Evolutionary conservation across 92 coral and sea anemone species (phyloP), one percentile per base, ranked within the genome.

Genomic region (Pocillopora meandrina): DNA sequence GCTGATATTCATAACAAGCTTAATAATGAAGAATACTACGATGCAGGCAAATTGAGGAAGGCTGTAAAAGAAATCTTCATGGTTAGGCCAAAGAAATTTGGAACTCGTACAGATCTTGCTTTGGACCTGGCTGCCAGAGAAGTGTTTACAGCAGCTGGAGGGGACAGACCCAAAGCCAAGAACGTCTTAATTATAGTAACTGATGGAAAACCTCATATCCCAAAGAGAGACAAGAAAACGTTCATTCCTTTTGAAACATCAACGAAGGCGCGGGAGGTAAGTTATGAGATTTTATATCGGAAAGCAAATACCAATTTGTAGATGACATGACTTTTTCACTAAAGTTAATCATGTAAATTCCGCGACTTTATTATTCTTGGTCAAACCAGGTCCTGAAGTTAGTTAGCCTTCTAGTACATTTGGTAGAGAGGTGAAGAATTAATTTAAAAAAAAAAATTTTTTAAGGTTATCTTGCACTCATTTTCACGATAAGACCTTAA

Each of bases 81-180:
- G 4, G 2, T 9, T 31, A 9, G 0, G 9, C 60, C 76, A 72
- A 6, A 72, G 4, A 47, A 10, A 18, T 9, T 9, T 14, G 59
- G 60, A 8, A 47, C 76, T 49, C 76, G 76, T 18, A n/a, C 59
- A 42, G 76, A 72, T 47, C 10, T 72, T 16, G 76, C 76, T 4
- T 18, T 36, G 76, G 13, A 72, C 20, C 61, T 42, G 56, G 58
- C 60, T 1, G 58, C 10, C 59, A 72, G 1, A 20, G 15, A 42
- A 3, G 11, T 72, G 59, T 72, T 72, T 72, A 72, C 33, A 16
- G 20, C 56, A 2, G 60, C 47, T 9, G 76, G 76, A 19, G 76
- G 76, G 42, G 60, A 72, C 76, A 72, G 61, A 72, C 34, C 33
- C n/a, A 49, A 49, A 19, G 61, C 76, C 60, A 72, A 8, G 60